Evolutionary conservation across 2,797 vertebrate species (phyloP).

Genomic region (Typhlichthys subterraneus): DNA sequence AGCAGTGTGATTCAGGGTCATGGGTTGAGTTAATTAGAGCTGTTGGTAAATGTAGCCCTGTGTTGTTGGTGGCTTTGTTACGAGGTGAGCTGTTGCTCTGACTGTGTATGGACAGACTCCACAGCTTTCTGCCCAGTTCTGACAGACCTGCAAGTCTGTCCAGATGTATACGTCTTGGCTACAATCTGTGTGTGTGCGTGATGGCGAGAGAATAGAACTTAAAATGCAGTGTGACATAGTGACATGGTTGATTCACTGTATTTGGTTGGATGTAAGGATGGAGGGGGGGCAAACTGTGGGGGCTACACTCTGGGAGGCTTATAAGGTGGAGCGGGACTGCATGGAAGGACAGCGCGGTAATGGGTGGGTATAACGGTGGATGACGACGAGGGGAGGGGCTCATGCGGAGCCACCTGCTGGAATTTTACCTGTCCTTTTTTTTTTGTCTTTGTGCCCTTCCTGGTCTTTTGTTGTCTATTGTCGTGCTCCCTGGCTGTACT

Average conservation of each 20-base stretch:
- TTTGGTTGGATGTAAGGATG: constrained; percentile 61
- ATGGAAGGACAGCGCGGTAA: constrained; percentile 29
- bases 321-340: constrained; percentile 12
- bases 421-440: constrained; percentile 43
- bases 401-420: constrained; percentile 48
- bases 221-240: constrained; percentile 53
- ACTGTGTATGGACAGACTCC: constrained; percentile 27
- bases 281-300: constrained; percentile 59
- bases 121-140: constrained; percentile 25
- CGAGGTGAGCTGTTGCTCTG: constrained; percentile 9
- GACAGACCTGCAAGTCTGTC: constrained; percentile 55
- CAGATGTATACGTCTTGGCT: constrained; percentile 25
- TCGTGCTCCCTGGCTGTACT: constrained; percentile 1
- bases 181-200: constrained; percentile 10
- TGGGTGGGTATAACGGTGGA: background rate
- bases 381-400: constrained; percentile 23
- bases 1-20: constrained; percentile 16
- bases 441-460: constrained; percentile 27
- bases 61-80: constrained; percentile 23
- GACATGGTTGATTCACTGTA: constrained; percentile 63
- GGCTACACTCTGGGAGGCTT: constrained; percentile 24
- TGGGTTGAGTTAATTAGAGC: constrained; percentile 35
- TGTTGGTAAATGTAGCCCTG: constrained; percentile 24
- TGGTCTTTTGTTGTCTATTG: constrained; percentile 23
- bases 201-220: constrained; percentile 34